Conservation (phyloP, 2,797 vertebrate species). For the Chiloscyllium punctatum region DNA sequence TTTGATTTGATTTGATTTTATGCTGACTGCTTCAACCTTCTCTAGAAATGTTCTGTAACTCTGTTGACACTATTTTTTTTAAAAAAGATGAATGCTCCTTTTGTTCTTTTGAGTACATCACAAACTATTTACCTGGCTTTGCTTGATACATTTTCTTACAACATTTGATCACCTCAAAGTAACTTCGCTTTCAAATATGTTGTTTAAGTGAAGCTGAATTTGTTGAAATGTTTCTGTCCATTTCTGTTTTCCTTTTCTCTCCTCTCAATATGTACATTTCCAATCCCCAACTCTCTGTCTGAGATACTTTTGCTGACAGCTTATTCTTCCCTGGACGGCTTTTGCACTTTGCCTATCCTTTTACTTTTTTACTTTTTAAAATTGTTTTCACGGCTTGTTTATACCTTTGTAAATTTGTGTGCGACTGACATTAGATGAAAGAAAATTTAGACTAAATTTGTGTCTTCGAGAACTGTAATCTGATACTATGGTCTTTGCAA, state of each 20-base stretch:
- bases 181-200: not conserved
- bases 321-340: not conserved
- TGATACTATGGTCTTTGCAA: not conserved
- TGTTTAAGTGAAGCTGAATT: too few relatives aligned
- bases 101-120: not conserved
- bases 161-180: not conserved
- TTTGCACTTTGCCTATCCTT: not conserved
- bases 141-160: not conserved
- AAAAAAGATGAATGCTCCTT: not conserved
- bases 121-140: not conserved
- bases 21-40: not conserved
- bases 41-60: not conserved
- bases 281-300: not conserved
- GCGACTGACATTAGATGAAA: not conserved
- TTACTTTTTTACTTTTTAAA: not conserved
- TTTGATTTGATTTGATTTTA: not conserved
- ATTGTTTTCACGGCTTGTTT: not conserved
- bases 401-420: not conserved
- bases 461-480: not conserved
- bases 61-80: not conserved
- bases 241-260: not conserved
- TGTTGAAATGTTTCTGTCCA: not conserved
- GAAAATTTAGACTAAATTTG: not conserved
- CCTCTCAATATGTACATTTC: not conserved
- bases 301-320: not conserved